A percentile compares a stretch with the other conserved stretches of the same genome.
Conservation (phyloP, 2,797 vertebrate genomes). For the Arremon aurantiirostris region DNA sequence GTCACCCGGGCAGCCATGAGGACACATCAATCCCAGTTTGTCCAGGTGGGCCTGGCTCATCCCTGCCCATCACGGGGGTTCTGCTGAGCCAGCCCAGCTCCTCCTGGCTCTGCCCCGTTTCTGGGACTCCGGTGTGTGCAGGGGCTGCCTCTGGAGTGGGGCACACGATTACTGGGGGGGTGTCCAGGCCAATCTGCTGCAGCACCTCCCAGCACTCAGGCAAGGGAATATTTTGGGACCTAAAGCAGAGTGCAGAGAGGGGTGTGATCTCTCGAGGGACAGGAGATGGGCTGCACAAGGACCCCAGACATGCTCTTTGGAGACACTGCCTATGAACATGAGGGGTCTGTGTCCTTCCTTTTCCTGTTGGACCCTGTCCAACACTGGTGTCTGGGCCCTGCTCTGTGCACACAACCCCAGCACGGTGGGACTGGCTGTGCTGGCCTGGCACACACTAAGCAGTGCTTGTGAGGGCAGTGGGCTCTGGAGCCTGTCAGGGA, state of each 20-base stretch:
- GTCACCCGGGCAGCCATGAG: neutral
- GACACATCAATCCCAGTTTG: neutral
- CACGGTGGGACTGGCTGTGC: neutral
- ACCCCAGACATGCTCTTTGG: neutral
- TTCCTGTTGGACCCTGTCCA: neutral
- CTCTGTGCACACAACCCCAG: neutral
- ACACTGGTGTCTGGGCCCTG: neutral
- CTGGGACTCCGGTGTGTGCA: rapidly evolving
- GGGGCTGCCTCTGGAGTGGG: neutral
- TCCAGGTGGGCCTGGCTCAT: neutral
- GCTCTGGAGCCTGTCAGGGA: neutral
- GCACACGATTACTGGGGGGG: neutral
- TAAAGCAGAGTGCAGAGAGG: neutral
- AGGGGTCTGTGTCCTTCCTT: neutral
- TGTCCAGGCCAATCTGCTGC: neutral
- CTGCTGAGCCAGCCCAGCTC: neutral
- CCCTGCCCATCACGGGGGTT: neutral
- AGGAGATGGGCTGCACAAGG: neutral
- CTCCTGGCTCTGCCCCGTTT: neutral
- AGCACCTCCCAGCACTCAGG: neutral
- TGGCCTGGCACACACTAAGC: neutral
- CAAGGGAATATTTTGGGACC: neutral
- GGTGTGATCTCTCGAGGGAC: rapidly evolving
- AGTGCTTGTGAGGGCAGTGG: neutral
- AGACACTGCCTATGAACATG: neutral